Base-by-base conservation (phyloP, 1,140 invertebrate genomes). In the Hyles euphorbiae region DNA sequence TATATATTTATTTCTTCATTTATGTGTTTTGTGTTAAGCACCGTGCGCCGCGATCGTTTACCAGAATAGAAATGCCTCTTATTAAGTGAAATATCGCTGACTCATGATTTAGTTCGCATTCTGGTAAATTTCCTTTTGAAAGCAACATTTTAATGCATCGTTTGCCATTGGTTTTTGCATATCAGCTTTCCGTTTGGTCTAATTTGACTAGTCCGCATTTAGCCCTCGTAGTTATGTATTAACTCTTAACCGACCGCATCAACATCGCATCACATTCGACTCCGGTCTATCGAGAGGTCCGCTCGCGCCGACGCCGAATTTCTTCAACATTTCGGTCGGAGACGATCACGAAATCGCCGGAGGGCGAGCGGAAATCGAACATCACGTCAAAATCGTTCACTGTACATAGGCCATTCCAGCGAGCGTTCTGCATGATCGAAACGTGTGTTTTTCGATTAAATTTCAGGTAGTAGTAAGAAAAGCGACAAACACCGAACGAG, bases 371-470 rank as follows among this genome's bases (percentile, higher is more conserved):
- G 12, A 51, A 48, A 53, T 48, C 33, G 45, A 60, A 57, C 53
- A 53, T 61, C 11, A 54, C n/a, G 11, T 22, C 40, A 8, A 55
- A 63, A 56, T 66, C 62, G 53, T 59, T 54, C 83, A 78, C 71
- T 88, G 85, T 86, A 81, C 72, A 87, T 87, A 86, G 66, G 63
- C 61, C 77, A 82, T 83, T 67, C 65, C 62, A 73, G 78, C 83
- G 78, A 82, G 81, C 87, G 77, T 83, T 76, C 78, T 86, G 89
- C 89, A 90, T 89, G 87, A 89, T 88, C 76, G 83, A 87, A 86
- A 88, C 79, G 87, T 88, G 87, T 89, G 84, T 89, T 89, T 82
- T 54, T 88, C 76, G 76, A 74, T 89, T 87, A 62, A 72, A 78
- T 89, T 87, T 53, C 87, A 89, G 89, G 87, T 78, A 81, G 73